These are phyloP conservation scores for Heptranchias perlo DNA, from an alignment of 2,113 vertebrate species.

Conservation along the genomic window DNA sequence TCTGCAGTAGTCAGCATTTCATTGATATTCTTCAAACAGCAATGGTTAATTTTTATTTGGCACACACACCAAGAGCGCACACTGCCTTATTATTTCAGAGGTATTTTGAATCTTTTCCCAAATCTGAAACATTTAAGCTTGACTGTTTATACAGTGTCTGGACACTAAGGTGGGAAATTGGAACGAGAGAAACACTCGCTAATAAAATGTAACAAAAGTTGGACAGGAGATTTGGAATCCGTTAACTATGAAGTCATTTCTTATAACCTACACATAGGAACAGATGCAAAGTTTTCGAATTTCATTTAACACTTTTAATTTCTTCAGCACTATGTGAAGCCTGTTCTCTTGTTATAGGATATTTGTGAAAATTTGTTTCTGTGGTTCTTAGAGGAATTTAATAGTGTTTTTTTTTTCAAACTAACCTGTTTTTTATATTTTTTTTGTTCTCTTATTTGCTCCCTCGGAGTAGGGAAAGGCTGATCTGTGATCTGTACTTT, in stretches of 20 bases:
- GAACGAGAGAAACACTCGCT: background rate
- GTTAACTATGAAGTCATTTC: constrained; percentile 25
- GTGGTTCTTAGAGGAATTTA: background rate
- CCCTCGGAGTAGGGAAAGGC: background rate
- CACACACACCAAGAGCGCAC: background rate
- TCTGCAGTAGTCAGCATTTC: constrained; percentile 6
- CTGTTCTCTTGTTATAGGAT: background rate
- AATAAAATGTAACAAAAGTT: constrained; percentile 23
- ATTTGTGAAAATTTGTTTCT: background rate
- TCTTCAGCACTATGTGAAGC: background rate
- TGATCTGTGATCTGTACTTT: background rate
- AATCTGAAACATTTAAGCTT: constrained; percentile 24
- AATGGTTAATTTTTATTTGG: background rate
- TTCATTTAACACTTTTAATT: background rate
- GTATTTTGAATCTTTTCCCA: constrained; percentile 37
- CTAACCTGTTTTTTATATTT: background rate
- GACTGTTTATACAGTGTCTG: constrained; percentile 34
- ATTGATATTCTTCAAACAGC: background rate
- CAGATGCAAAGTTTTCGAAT: background rate
- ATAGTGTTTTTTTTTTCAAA: background rate
- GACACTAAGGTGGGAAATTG: constrained; percentile 31
- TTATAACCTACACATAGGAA: background rate
- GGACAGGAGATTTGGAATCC: background rate
- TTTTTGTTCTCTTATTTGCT: no score
- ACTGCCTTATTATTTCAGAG: constrained; percentile 27